phyloP scores from a whole-genome alignment of 2,888 invertebrate genomes.

The Nasonovia ribisnigri region DNA sequence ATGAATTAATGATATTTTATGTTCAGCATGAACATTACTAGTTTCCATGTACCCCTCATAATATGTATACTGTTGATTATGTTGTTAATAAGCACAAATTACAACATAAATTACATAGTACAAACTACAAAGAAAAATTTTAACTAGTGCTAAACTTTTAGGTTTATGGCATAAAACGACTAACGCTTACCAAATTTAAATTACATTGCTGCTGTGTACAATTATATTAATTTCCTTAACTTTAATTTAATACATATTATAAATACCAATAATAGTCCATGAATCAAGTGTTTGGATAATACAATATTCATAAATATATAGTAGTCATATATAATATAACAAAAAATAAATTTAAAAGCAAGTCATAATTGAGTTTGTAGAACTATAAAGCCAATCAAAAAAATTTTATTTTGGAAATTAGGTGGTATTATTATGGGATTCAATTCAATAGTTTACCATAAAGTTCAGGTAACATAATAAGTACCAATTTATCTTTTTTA shows the following conservation, averaged over 20 bases:
- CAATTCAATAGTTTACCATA: constrained; percentile 13
- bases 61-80: constrained; percentile 63
- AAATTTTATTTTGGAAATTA: neutral
- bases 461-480: neutral
- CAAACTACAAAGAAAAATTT: constrained; percentile 49
- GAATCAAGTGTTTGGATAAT: constrained; percentile 22
- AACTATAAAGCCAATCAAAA: neutral
- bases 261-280: constrained; percentile 26
- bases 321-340: neutral
- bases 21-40: constrained; percentile 18
- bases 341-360: neutral
- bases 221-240: constrained; percentile 12
- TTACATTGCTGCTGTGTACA: constrained; percentile 1
- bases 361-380: neutral
- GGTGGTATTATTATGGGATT: constrained; percentile 8
- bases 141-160: constrained; percentile 26
- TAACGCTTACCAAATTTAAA: constrained; percentile 54
- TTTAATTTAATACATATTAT: neutral
- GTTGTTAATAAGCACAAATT: constrained; percentile 61
- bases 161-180: constrained; percentile 51
- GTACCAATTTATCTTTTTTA: neutral
- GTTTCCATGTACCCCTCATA: constrained; percentile 61
- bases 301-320: neutral
- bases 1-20: constrained; percentile 24
- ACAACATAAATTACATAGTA: constrained; percentile 55